phyloP scores from a whole-genome alignment of 2,797 vertebrate genomes.

The Allobates femoralis region DNA sequence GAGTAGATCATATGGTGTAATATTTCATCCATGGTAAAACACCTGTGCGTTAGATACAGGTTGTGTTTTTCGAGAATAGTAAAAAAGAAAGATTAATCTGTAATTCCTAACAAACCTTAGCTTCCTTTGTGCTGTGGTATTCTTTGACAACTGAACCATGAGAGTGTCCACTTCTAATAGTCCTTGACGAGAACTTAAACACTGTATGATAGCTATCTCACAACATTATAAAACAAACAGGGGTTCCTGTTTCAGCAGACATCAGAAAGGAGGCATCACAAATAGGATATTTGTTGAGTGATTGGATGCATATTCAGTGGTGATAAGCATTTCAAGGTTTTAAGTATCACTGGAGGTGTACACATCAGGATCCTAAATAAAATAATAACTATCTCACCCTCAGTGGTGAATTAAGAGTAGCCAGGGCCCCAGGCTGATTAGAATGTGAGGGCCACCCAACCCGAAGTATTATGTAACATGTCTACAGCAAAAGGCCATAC shows the following conservation, averaged over 20 bases:
- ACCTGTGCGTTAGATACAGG: neutral
- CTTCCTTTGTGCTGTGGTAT: conserved; percentile 18
- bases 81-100: too few species aligned
- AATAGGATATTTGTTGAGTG: conserved; percentile 21
- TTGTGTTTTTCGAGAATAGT: too few species aligned
- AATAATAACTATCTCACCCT: too few species aligned
- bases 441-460: too few species aligned
- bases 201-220: conserved; percentile 29
- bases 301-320: conserved; percentile 24
- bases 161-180: conserved; percentile 18
- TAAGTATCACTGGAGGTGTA: neutral
- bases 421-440: too few species aligned
- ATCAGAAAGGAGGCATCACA: conserved; percentile 8
- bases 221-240: conserved; percentile 38
- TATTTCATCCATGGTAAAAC: neutral
- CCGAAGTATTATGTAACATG: too few species aligned
- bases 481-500: too few species aligned
- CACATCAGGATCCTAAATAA: too few species aligned
- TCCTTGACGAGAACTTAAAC: conserved; percentile 38
- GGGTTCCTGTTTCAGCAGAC: conserved; percentile 34
- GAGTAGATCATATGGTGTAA: neutral
- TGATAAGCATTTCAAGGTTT: conserved; percentile 10
- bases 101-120: neutral
- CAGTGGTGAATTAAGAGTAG: too few species aligned
- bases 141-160: conserved; percentile 51